These are phyloP conservation scores for Petrophora chlorosata DNA, from an alignment of 2,888 invertebrate species.

Conservation along the genomic window DNA sequence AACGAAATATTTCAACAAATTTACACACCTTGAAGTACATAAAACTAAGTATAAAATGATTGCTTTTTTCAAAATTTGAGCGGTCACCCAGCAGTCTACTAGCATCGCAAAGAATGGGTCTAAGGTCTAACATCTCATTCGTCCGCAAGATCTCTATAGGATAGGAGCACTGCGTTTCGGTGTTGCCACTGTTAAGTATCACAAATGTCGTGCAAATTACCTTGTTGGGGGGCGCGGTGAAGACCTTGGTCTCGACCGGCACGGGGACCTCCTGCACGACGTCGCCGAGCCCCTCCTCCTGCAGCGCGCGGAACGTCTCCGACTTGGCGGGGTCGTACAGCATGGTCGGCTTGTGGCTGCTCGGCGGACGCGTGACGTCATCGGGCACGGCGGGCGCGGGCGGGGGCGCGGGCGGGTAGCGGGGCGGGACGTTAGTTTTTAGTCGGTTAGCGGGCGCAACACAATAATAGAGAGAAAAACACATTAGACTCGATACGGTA, in stretches of 20 bases:
- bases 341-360: conserved; percentile 87
- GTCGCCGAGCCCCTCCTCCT: conserved; percentile 89
- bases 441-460: conserved; percentile 82
- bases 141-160: too few species aligned
- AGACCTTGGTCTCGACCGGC: conserved; percentile 90
- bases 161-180: too few species aligned
- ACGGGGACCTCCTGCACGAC: conserved; percentile 87
- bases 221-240: conserved; percentile 87
- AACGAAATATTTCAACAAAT: conserved; percentile 6
- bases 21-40: not conserved
- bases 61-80: too few species aligned
- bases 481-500: conserved; percentile 63
- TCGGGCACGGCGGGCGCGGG: conserved; percentile 38
- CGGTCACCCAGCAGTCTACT: too few species aligned
- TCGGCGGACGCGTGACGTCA: conserved; percentile 32
- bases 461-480: conserved; percentile 62
- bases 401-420: conserved; percentile 35
- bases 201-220: too few species aligned
- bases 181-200: too few species aligned
- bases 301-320: conserved; percentile 93
- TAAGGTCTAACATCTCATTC: too few species aligned
- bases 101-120: too few species aligned
- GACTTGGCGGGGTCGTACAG: conserved; percentile 95
- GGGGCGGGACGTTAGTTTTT: conserved; percentile 72
- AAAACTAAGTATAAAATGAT: too few species aligned